Conservation (phyloP, 2,888 invertebrate genomes). For the Ornithoptera alexandrae region DNA sequence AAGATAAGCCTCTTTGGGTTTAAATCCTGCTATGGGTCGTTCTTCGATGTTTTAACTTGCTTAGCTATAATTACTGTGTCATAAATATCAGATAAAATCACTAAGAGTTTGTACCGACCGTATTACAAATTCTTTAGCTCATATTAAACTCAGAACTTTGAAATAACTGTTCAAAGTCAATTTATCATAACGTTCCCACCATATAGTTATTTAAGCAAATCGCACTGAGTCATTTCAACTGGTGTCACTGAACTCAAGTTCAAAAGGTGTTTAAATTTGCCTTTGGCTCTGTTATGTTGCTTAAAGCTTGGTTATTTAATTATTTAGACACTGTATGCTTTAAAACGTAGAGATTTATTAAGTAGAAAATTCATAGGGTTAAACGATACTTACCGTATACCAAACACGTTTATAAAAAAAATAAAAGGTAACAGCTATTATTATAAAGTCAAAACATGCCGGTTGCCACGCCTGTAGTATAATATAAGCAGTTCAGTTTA, state of each 20-base stretch:
- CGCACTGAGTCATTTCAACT: constrained; percentile 31
- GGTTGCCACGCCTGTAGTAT: not conserved
- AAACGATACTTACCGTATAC: no score
- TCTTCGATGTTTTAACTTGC: no score
- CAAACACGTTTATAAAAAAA: not conserved
- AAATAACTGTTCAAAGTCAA: constrained; percentile 25
- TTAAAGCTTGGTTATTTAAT: not conserved
- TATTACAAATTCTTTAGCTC: not conserved
- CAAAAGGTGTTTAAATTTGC: constrained; percentile 28
- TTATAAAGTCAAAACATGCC: constrained; percentile 3
- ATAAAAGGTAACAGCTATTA: not conserved
- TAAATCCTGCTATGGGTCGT: no score
- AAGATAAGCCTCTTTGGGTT: no score
- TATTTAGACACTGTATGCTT: not conserved
- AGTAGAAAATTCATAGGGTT: no score
- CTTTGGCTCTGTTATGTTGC: constrained; percentile 11
- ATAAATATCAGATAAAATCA: no score
- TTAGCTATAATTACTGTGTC: no score
- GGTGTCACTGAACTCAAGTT: constrained; percentile 30
- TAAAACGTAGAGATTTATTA: not conserved
- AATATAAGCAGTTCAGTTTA: constrained; percentile 4
- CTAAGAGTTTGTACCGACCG: no score
- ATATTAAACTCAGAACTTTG: not conserved
- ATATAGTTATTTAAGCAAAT: constrained; percentile 31
- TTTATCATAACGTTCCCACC: constrained; percentile 32